phyloP scores from a whole-genome alignment of 2,888 invertebrate genomes.

The Salticus scenicus region DNA sequence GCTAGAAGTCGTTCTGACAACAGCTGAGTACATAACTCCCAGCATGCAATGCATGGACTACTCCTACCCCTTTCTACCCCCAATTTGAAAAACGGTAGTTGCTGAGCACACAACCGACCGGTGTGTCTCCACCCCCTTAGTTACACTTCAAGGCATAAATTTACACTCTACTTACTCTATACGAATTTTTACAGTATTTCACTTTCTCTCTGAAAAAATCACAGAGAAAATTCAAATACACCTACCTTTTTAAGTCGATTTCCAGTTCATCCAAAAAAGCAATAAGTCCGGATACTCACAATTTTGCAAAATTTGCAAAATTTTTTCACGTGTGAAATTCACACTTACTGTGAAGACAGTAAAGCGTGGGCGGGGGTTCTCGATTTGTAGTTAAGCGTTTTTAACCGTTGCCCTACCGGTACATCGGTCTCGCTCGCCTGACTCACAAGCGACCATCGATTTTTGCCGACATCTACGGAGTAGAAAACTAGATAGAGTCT shows the following conservation, averaged over 20 bases:
- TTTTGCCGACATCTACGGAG: slow-evolving; percentile 54
- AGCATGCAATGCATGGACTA: slow-evolving; percentile 21
- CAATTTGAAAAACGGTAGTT: slow-evolving; percentile 8
- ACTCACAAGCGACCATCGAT: slow-evolving; percentile 54
- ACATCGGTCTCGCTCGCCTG: slow-evolving; percentile 48
- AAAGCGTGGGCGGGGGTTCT: slow-evolving; percentile 28
- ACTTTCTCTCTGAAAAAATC: not conserved
- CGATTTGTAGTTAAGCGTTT: slow-evolving; percentile 63
- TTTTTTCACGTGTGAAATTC: not conserved
- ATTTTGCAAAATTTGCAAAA: slow-evolving; percentile 10
- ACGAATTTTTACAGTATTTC: not conserved
- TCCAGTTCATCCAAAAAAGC: not conserved
- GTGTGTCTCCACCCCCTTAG: not conserved
- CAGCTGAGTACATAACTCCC: slow-evolving; percentile 39
- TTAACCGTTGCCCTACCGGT: slow-evolving; percentile 59
- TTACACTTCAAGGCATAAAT: not conserved
- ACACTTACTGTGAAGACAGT: slow-evolving; percentile 39
- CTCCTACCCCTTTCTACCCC: slow-evolving; percentile 1
- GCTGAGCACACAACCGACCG: slow-evolving; percentile 1
- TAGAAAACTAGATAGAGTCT: not conserved
- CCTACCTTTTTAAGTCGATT: not conserved
- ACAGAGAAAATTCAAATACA: not conserved
- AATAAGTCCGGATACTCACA: not conserved
- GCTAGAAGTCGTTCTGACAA: slow-evolving; percentile 31
- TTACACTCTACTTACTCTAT: not conserved